These are phyloP conservation scores for Danio aesculapii DNA, from an alignment of 2,797 vertebrate genomes.

Conservation along the genomic window DNA sequence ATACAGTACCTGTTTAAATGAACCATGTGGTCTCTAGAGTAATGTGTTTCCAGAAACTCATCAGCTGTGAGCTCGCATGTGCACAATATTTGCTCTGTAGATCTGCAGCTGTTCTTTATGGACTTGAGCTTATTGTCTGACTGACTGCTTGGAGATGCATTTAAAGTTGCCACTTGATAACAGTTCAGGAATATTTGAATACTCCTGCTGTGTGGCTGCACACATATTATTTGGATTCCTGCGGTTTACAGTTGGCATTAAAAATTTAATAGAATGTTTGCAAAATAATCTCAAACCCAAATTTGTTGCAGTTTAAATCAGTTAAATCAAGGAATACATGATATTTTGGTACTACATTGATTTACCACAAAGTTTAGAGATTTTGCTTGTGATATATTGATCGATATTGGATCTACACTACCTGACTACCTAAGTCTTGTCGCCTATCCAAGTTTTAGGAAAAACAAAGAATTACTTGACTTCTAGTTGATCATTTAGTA, in stretches of 20 bases:
- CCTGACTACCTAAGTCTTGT: too few species aligned
- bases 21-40: constrained; percentile 5
- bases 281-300: not conserved
- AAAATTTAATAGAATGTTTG: not conserved
- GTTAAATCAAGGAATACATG: too few species aligned
- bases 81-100: constrained; percentile 27
- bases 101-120: not conserved
- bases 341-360: too few species aligned
- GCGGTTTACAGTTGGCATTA: constrained; percentile 2
- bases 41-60: not conserved
- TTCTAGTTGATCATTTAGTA: too few species aligned
- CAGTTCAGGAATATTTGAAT: constrained; percentile 8
- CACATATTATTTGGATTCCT: not conserved
- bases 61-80: not conserved
- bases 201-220: not conserved
- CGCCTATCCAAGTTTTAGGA: too few species aligned
- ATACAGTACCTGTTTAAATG: constrained; percentile 4
- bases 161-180: constrained; percentile 17
- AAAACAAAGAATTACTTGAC: too few species aligned
- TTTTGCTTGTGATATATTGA: too few species aligned
- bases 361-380: too few species aligned
- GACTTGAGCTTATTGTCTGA: not conserved
- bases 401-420: too few species aligned
- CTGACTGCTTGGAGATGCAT: constrained; percentile 14
- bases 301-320: not conserved